Evolutionary conservation across 1,140 invertebrate genomes (phyloP).

Genomic region (Vollenhovia emeryi): DNA sequence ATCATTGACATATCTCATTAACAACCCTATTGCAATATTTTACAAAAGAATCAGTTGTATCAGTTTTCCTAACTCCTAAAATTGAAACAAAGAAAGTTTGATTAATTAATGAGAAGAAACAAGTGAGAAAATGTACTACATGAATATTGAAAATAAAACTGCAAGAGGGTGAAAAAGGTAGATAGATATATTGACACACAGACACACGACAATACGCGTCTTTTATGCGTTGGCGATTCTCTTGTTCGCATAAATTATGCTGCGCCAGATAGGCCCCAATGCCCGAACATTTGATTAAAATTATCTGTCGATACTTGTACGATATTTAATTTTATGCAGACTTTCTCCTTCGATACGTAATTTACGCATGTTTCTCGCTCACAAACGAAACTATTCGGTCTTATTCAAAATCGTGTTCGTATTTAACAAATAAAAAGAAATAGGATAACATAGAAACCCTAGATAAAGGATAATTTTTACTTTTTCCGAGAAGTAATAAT

Average conservation of each 20-base stretch:
- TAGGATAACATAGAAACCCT: not conserved
- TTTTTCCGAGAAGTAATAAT: not conserved
- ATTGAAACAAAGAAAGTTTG: not conserved
- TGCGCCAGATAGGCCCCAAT: constrained; percentile 69
- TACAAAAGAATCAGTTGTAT: not conserved
- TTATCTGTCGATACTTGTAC: constrained; percentile 69
- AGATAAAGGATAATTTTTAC: not conserved
- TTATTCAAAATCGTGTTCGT: not conserved
- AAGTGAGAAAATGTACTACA: not conserved
- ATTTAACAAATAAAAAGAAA: not conserved
- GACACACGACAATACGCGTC: constrained; percentile 63
- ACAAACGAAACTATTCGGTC: constrained; percentile 8
- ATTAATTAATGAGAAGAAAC: constrained; percentile 1
- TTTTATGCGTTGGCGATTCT: constrained; percentile 78
- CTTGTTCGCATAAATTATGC: constrained; percentile 76
- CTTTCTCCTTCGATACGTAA: not conserved
- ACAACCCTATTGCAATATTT: not conserved
- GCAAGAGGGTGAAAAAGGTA: constrained; percentile 39
- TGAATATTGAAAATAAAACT: constrained; percentile 59
- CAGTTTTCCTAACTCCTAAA: not conserved
- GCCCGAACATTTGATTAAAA: constrained; percentile 73
- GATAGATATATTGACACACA: constrained; percentile 62
- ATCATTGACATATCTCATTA: not conserved
- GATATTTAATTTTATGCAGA: not conserved
- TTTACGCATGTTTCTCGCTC: not conserved